These are phyloP conservation scores for Crocuta crocuta DNA, from an alignment of 2,113 vertebrate species.

Conservation along the genomic window DNA sequence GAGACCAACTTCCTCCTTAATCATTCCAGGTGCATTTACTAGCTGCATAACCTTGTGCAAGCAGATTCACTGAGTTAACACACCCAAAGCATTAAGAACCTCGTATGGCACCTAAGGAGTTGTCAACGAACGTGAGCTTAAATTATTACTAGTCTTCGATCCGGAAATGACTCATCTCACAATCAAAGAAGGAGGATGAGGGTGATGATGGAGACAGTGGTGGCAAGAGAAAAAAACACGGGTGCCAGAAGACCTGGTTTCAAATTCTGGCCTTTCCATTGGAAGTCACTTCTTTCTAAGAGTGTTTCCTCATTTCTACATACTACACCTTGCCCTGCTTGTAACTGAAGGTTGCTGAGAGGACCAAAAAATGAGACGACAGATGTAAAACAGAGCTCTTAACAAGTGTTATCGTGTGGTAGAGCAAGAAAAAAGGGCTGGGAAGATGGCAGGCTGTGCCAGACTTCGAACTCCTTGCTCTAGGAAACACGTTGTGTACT, in stretches of 20 bases:
- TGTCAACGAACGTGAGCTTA: constrained; percentile 3
- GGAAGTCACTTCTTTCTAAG: neutral
- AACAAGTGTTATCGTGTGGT: neutral
- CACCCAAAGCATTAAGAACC: neutral
- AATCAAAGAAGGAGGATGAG: neutral
- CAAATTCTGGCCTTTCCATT: neutral
- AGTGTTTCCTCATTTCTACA: neutral
- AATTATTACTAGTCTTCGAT: neutral
- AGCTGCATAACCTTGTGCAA: neutral
- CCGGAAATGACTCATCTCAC: constrained; percentile 1
- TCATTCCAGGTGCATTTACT: constrained; percentile 25
- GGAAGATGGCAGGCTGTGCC: neutral
- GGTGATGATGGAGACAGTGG: neutral
- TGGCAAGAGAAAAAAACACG: neutral
- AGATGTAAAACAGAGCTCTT: constrained; percentile 10
- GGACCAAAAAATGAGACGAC: neutral
- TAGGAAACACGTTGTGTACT: neutral
- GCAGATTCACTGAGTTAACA: neutral
- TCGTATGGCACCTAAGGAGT: neutral
- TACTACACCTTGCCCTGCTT: neutral
- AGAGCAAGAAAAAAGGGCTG: neutral
- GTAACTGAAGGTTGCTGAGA: neutral
- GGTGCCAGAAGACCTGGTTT: neutral
- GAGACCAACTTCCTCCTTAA: constrained; percentile 2
- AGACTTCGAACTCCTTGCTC: constrained; percentile 23